phyloP scores from a whole-genome alignment of 2,888 invertebrate genomes.

The Arenicola marina region DNA sequence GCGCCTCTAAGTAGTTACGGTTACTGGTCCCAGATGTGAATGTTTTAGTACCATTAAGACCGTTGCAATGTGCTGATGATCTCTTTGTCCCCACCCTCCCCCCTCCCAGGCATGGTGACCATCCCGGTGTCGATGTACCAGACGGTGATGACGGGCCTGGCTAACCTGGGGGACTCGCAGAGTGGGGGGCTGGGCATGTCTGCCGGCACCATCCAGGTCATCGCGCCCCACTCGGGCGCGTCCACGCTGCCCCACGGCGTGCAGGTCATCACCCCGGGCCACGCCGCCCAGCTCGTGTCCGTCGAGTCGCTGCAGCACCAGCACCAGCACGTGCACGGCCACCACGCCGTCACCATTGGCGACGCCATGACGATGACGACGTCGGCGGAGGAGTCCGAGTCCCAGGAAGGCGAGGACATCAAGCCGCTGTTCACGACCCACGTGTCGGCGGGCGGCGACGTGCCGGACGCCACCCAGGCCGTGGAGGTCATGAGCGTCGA shows the following conservation, averaged over 20 bases:
- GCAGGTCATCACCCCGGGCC: slow-evolving; percentile 19
- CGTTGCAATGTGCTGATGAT: too few species aligned
- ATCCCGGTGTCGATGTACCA: slow-evolving; percentile 97
- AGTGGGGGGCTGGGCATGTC: too few species aligned
- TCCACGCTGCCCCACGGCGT: slow-evolving; percentile 23
- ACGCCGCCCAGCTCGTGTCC: slow-evolving; percentile 23
- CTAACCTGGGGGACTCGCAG: background rate
- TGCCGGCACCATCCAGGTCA: background rate
- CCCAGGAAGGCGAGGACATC: background rate
- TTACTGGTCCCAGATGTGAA: too few species aligned
- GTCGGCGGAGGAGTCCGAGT: background rate
- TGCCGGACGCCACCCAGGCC: slow-evolving; percentile 50
- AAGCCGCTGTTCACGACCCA: background rate
- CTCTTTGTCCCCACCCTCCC: too few species aligned
- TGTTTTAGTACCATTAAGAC: too few species aligned
- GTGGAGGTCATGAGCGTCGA: slow-evolving; percentile 48
- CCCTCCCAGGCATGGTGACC: slow-evolving; percentile 93
- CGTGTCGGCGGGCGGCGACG: slow-evolving; percentile 18
- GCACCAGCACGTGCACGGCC: background rate
- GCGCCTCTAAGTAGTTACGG: too few species aligned
- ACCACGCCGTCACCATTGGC: background rate
- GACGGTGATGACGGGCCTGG: slow-evolving; percentile 79
- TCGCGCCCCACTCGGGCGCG: slow-evolving; percentile 19
- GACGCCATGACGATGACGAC: background rate
- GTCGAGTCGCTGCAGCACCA: background rate